Conservation (phyloP, 2,797 vertebrate species). For the Uromys caudimaculatus region DNA sequence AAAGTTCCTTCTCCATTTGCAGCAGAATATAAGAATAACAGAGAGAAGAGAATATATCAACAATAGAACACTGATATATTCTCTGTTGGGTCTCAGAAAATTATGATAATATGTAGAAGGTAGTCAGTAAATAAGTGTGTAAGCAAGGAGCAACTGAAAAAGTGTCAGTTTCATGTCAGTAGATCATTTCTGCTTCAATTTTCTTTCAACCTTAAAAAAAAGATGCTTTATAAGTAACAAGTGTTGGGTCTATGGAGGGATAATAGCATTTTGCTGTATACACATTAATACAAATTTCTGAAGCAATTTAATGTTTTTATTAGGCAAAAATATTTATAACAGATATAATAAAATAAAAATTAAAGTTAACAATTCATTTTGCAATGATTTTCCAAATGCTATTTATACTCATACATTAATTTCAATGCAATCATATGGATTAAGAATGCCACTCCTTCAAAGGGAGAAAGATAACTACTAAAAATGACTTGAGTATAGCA, state of each 20-base stretch:
- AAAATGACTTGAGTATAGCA: neutral
- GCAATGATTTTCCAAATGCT: neutral
- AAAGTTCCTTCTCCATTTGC: neutral
- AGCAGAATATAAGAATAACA: neutral
- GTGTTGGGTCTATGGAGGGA: neutral
- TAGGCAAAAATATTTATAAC: neutral
- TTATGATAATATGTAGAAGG: neutral
- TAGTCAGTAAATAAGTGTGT: neutral
- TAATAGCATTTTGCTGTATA: neutral
- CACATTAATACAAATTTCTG: neutral
- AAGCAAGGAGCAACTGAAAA: neutral
- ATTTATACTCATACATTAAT: neutral
- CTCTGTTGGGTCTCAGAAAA: neutral
- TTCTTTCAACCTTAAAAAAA: constrained; percentile 15
- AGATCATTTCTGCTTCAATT: neutral
- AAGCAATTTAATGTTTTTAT: neutral
- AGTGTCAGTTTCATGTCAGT: neutral
- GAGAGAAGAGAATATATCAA: neutral
- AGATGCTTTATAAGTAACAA: neutral
- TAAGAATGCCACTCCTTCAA: neutral
- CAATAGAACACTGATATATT: neutral
- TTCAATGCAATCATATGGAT: neutral
- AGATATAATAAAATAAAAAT: neutral
- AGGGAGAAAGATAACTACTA: neutral
- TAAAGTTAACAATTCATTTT: neutral